phyloP scores from a whole-genome alignment of 2,888 invertebrate species.

The Synanthedon andrenaeformis region DNA sequence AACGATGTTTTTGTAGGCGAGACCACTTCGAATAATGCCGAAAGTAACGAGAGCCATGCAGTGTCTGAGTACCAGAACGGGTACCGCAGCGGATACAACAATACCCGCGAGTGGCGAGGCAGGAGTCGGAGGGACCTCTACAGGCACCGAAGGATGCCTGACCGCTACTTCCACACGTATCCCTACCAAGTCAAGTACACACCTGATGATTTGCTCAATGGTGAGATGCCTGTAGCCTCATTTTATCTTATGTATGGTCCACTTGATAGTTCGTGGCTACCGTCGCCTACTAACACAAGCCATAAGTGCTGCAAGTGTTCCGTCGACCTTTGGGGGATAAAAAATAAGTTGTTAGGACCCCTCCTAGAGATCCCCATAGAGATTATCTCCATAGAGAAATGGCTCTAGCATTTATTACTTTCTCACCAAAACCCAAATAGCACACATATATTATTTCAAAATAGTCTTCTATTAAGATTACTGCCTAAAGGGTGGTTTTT shows the following conservation, averaged over 20 bases:
- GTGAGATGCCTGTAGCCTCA: conserved; percentile 23
- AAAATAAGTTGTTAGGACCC: too few relatives aligned
- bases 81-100: not conserved
- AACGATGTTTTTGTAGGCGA: not conserved
- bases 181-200: conserved; percentile 74
- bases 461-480: too few relatives aligned
- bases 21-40: not conserved
- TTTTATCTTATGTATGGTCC: not conserved
- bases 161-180: conserved; percentile 76
- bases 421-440: too few relatives aligned
- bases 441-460: too few relatives aligned
- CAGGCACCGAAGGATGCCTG: conserved; percentile 60
- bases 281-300: not conserved
- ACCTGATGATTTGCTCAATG: conserved; percentile 72
- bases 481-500: too few relatives aligned
- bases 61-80: not conserved
- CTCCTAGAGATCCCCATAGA: too few relatives aligned
- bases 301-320: not conserved
- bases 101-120: conserved; percentile 27
- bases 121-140: conserved; percentile 18
- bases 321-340: too few relatives aligned
- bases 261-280: too few relatives aligned
- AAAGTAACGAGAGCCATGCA: not conserved
- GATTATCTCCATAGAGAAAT: too few relatives aligned
- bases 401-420: too few relatives aligned